Evolutionary conservation across 2,797 vertebrate species (phyloP), one percentile per base, ranked within the genome.

Genomic region (Enteromius unitaeniatus): DNA sequence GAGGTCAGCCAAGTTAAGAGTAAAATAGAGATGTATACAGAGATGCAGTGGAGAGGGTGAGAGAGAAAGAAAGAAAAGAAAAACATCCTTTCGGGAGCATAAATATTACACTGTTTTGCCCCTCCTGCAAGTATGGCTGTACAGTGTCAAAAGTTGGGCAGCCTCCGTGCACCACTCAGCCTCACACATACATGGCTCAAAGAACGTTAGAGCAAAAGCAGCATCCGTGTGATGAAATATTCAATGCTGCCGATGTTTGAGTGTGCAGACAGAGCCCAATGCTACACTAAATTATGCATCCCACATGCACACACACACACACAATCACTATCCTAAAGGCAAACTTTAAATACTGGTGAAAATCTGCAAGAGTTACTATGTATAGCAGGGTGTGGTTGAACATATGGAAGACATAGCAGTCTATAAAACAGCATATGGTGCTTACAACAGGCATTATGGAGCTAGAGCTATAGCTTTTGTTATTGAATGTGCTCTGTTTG

Each of bases 261-360:
- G 87, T 88, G 90, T 86, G 91, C 91, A 92, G 92, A 92, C 91
- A 84, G 85, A 90, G 91, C 89, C 84, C 86, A 88, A 91, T 90
- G 91, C 92, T 89, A 92, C 86, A 88, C 90, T 95, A 90, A 94
- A 95, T 94, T 93, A 95, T 95, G 91, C 91, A 94, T 91, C 90
- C 87, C 87, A 31, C 86, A 89, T 89, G 89, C 91, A 91, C 81
- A 3, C 45, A 73, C 70, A 26, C 86, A 85, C 86, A 89, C 82
- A 81, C 37, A 84, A 68, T 65, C 37, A 72, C 47, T n/a, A 91
- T 92, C 89, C 83, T 88, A 78, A 81, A 81, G 84, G 75, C 62
- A 68, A 68, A 21, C 34, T 76, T 75, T 75, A 76, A 82, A 76
- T 76, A 75, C 34, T 26, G 55, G 31, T 45, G 7, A 0, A 78